Percentiles rank a stretch among this genome's conserved stretches.
Conservation (phyloP, 1,140 invertebrate genomes). For the Pseudomyrmex cubaensis region DNA sequence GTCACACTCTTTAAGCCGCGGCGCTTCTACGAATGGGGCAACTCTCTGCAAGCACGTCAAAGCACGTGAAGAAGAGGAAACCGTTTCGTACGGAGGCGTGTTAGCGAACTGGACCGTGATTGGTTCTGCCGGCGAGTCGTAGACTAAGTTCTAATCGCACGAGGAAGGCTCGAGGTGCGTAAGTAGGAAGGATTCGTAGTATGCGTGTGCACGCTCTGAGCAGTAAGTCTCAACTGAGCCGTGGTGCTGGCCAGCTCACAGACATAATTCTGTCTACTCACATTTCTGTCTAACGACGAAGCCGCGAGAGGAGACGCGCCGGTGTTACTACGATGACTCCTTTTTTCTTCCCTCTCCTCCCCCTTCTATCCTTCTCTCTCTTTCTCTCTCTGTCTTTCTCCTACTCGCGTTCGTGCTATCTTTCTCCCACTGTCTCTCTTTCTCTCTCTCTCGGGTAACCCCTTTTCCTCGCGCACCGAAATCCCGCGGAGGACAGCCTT, state of each 20-base stretch:
- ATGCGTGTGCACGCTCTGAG: slow-evolving; percentile 83
- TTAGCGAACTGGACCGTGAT: slow-evolving; percentile 66
- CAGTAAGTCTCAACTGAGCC: slow-evolving; percentile 84
- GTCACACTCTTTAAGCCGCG: slow-evolving; percentile 9
- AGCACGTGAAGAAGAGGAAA: slow-evolving; percentile 45
- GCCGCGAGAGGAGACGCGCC: slow-evolving; percentile 72
- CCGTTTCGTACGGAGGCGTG: slow-evolving; percentile 52
- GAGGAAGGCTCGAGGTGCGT: slow-evolving; percentile 67
- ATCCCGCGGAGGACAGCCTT: slow-evolving; percentile 65
- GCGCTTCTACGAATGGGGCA: slow-evolving; percentile 21
- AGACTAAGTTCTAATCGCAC: slow-evolving; percentile 71
- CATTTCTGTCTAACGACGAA: slow-evolving; percentile 82
- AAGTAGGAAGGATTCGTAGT: slow-evolving; percentile 69
- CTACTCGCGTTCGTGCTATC: slow-evolving; percentile 59
- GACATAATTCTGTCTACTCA: slow-evolving; percentile 85
- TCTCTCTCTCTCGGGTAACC: slow-evolving; percentile 56
- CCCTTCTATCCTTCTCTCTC: slow-evolving; percentile 53
- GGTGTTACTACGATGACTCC: slow-evolving; percentile 79
- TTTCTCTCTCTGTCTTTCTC: slow-evolving; percentile 68
- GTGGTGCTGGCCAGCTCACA: slow-evolving; percentile 80
- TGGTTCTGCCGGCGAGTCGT: slow-evolving; percentile 50
- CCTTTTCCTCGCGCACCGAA: slow-evolving; percentile 70
- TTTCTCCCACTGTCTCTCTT: slow-evolving; percentile 33
- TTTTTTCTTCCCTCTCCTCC: slow-evolving; percentile 69
- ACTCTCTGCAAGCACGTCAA: slow-evolving; percentile 26